Evolutionary conservation across 2,888 invertebrate genomes (phyloP), one percentile per base, ranked within the genome.

Genomic region (Bedellia somnulentella): DNA sequence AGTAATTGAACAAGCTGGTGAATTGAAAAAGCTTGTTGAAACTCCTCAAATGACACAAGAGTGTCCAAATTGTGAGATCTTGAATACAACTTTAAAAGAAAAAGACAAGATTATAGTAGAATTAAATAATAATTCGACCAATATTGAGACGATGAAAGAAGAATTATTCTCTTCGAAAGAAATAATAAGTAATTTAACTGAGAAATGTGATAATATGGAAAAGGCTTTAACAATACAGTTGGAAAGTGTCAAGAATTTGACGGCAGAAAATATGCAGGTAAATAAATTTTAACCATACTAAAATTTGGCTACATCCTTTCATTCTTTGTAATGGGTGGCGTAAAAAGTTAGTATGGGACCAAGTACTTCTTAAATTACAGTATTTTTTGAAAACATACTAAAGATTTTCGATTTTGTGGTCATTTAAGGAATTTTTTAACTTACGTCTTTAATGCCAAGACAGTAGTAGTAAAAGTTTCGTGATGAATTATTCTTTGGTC

Each of bases 151-250:
- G 46, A 46, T 76, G 3, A 63, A 56, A 26, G 49, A 62, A 15
- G 75, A 80, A 43, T 55, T 81, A 6, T 66, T 75, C 11, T 80
- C 79, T 40, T 66, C 83, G 2, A 73, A 59, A 11, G 81, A 82
- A 35, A 78, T 81, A 38, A 70, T 80, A 1, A 67, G 48, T 15
- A 82, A 80, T 43, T 61, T 87, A 15, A 80, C 78, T 13, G 86
- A 87, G 37, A 85, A 83, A 52, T 86, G 84, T 40, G 83, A 84
- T 35, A 79, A 82, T 24, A 54, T 88, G 35, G 83, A 86, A 11
- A 81, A 80, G 27, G 86, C 80, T 46, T 53, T 90, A 21, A 54
- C 83, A 2, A 77, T 82, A 24, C 89, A 89, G 44, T 81, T 87
- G 44, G 79, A 82, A 1, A 80, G 77, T 37, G 80, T 82, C 5